Evolutionary conservation across 2,888 invertebrate genomes (phyloP).

Genomic region (Andrena dorsata): DNA sequence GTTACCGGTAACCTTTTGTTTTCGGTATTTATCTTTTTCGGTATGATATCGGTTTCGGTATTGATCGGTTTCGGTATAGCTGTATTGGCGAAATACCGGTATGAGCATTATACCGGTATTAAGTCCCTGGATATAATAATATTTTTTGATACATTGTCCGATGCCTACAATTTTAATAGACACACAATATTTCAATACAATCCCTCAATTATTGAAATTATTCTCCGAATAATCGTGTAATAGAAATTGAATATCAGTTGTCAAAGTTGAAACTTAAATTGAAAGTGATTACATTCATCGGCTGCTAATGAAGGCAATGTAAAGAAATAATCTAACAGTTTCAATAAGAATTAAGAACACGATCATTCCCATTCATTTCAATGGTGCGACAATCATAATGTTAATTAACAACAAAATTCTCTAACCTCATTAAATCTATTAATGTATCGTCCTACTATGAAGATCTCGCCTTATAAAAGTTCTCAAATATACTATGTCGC

Average conservation of each 20-base stretch:
- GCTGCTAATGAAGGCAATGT: no score
- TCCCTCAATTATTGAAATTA: neutral
- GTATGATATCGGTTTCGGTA: no score
- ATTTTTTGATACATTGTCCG: neutral
- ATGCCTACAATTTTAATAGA: neutral
- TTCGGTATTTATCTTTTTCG: no score
- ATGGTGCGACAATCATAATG: neutral
- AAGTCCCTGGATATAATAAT: neutral
- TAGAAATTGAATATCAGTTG: neutral
- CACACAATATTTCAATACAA: neutral
- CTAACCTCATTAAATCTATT: slow-evolving; percentile 22
- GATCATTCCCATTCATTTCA: neutral
- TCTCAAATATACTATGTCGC: neutral
- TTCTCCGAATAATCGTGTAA: no score
- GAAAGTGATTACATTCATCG: neutral
- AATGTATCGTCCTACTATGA: neutral
- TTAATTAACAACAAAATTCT: slow-evolving; percentile 34
- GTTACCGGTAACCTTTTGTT: no score
- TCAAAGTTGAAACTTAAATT: neutral
- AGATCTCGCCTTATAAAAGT: neutral
- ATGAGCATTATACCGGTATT: no score
- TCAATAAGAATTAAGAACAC: neutral
- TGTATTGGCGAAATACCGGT: no score
- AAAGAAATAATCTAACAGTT: no score
- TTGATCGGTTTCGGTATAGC: no score